These are phyloP conservation scores for Aleiodes leptofemur DNA, from an alignment of 2,888 invertebrate species.

Conservation along the genomic window DNA sequence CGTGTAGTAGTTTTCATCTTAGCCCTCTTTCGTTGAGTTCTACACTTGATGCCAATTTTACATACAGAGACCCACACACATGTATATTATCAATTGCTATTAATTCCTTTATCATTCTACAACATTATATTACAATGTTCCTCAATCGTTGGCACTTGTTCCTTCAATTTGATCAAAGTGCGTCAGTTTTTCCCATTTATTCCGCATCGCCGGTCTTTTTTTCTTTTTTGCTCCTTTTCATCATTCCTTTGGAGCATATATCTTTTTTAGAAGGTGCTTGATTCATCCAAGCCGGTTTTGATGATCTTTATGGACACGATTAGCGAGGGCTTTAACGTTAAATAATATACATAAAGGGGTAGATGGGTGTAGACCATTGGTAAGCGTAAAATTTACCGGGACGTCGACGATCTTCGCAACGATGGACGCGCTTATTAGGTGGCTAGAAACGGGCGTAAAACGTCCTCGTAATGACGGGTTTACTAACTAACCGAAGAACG, in stretches of 20 bases:
- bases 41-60: slow-evolving; percentile 8
- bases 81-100: slow-evolving; percentile 21
- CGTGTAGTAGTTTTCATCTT: slow-evolving; percentile 52
- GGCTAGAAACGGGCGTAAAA: slow-evolving; percentile 68
- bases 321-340: slow-evolving; percentile 25
- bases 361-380: slow-evolving; percentile 29
- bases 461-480: slow-evolving; percentile 67
- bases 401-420: slow-evolving; percentile 33
- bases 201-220: background rate
- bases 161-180: slow-evolving; percentile 3
- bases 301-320: slow-evolving; percentile 23
- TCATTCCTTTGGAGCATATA: slow-evolving; percentile 17
- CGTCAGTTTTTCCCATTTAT: background rate
- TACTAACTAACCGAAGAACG: slow-evolving; percentile 64
- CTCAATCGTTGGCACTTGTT: background rate
- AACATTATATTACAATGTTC: background rate
- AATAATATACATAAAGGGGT: slow-evolving; percentile 35
- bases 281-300: slow-evolving; percentile 17
- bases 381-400: slow-evolving; percentile 37
- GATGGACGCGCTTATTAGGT: slow-evolving; percentile 67
- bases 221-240: background rate
- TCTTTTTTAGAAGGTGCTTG: slow-evolving; percentile 39
- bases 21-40: slow-evolving; percentile 44
- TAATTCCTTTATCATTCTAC: slow-evolving; percentile 26
- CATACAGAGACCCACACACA: background rate